Base-by-base conservation (phyloP, 2,888 invertebrate species). In the Eulithis testata region DNA sequence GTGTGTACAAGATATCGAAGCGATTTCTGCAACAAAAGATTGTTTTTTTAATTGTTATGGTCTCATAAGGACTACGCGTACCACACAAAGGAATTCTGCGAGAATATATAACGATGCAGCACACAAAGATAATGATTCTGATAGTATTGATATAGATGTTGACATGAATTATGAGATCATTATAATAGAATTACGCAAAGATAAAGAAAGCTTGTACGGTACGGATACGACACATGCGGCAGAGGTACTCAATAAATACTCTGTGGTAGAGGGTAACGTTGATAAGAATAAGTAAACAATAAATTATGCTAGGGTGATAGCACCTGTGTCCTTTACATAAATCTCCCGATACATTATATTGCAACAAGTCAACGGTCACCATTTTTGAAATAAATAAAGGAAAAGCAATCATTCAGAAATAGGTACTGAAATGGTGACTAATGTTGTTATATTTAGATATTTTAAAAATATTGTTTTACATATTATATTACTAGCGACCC, bases 11-110 rank as follows among this genome's bases (percentile, higher is more conserved):
- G 91, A 88, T 90, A 89, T 87, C 75, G 80, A 83, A 89, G 87
- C 83, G 84, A 89, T 88, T 85, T 91, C 92, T 92, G 91, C 82
- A 93, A 93, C 90, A 91, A 91, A 83, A 83, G 81, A 83, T 79
- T 79, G 73, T 74, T 72, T 69, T 69, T 77, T 77, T 79, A 71
- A 80, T 78, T 60, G 78, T 73, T 77, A 70, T 71, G 69, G 74
- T 65, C 66, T 75, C 81, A 84, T 83, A 83, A 80, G 55, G 64
- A 61, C 60, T 27, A 52, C n/a, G 45, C 36, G 4, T 44, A 40
- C 45, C 7, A 63, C 70, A 80, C 72, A 77, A 73, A 79, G 73
- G 73, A 70, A 75, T 72, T 69, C 60, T 50, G 64, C 59, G 50
- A 62, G 21, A 58, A 63, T 64, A 43, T 65, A 49, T 60, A 53